Evolutionary conservation across 2,888 invertebrate species (phyloP).

Genomic region (Chorisops tibialis): DNA sequence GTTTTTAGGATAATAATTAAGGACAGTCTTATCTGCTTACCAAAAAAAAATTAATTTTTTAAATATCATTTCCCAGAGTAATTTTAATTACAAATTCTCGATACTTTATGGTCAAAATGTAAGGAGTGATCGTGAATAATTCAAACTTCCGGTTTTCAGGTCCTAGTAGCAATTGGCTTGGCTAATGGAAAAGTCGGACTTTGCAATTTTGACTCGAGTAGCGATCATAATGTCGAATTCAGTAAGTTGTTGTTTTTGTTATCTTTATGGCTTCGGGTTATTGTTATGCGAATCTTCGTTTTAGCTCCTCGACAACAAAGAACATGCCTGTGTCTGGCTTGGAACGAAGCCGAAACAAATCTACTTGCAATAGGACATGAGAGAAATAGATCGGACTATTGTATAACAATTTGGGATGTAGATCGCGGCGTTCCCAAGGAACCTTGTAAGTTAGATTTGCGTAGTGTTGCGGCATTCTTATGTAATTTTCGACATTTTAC

Average conservation of each 20-base stretch:
- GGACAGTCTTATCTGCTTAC: too few relatives aligned
- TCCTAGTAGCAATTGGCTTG: slow-evolving; percentile 82
- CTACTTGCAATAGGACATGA: slow-evolving; percentile 84
- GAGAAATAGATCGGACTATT: slow-evolving; percentile 83
- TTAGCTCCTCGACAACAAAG: slow-evolving; percentile 79
- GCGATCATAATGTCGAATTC: slow-evolving; percentile 48
- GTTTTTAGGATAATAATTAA: too few relatives aligned
- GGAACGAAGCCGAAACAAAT: slow-evolving; percentile 81
- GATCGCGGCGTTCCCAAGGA: slow-evolving; percentile 49
- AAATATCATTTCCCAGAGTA: too few relatives aligned
- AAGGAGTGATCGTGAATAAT: too few relatives aligned
- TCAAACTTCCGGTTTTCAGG: too few relatives aligned
- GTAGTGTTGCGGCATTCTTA: not conserved
- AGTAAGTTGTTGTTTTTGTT: slow-evolving; percentile 40
- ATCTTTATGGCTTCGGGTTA: not conserved
- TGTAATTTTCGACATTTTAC: not conserved
- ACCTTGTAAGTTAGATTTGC: slow-evolving; percentile 37
- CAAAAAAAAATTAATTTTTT: too few relatives aligned
- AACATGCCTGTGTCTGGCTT: slow-evolving; percentile 81
- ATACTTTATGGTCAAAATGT: too few relatives aligned
- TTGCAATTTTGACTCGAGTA: slow-evolving; percentile 71
- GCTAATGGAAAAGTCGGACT: slow-evolving; percentile 84
- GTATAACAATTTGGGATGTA: slow-evolving; percentile 85
- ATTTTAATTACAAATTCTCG: too few relatives aligned
- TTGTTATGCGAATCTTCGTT: slow-evolving; percentile 35